A percentile compares a stretch with the other conserved stretches of the same genome.
Conservation (phyloP, 1,140 invertebrate species). For the Coboldia fuscipes region DNA sequence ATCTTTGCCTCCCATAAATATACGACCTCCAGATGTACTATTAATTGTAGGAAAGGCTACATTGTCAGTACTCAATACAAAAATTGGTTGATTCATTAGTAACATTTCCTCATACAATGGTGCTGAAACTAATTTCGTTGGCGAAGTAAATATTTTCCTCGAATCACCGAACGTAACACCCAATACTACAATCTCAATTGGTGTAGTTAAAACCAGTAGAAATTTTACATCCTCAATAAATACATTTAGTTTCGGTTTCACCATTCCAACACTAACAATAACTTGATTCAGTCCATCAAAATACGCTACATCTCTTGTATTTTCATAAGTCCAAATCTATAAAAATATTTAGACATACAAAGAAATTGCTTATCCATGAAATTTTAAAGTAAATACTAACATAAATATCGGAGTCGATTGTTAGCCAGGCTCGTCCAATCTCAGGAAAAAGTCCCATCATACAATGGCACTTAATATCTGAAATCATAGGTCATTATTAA, state of each 20-base stretch:
- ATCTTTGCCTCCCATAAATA: slow-evolving; percentile 90
- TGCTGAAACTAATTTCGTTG: slow-evolving; percentile 3
- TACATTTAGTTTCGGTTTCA: slow-evolving; percentile 65
- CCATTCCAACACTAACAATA: slow-evolving; percentile 68
- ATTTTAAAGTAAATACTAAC: too few relatives aligned
- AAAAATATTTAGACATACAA: background rate
- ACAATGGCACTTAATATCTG: slow-evolving; percentile 83
- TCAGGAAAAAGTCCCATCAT: slow-evolving; percentile 93
- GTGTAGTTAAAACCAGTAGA: slow-evolving; percentile 74
- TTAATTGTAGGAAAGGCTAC: slow-evolving; percentile 63
- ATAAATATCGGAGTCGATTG: slow-evolving; percentile 95
- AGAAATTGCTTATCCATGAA: too few relatives aligned
- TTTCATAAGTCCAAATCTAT: slow-evolving; percentile 66
- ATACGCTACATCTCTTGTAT: slow-evolving; percentile 75
- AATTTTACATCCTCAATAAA: slow-evolving; percentile 86
- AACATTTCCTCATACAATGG: slow-evolving; percentile 57
- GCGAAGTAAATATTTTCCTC: slow-evolving; percentile 7
- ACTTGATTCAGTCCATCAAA: slow-evolving; percentile 82
- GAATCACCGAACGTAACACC: slow-evolving; percentile 26
- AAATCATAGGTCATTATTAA: slow-evolving; percentile 2
- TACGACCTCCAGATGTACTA: slow-evolving; percentile 63
- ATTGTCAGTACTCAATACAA: slow-evolving; percentile 80
- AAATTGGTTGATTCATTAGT: slow-evolving; percentile 81
- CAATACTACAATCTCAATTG: slow-evolving; percentile 79
- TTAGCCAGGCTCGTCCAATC: slow-evolving; percentile 88